Base-by-base conservation (phyloP, 2,113 vertebrate species). In the Amphiprion percula region DNA sequence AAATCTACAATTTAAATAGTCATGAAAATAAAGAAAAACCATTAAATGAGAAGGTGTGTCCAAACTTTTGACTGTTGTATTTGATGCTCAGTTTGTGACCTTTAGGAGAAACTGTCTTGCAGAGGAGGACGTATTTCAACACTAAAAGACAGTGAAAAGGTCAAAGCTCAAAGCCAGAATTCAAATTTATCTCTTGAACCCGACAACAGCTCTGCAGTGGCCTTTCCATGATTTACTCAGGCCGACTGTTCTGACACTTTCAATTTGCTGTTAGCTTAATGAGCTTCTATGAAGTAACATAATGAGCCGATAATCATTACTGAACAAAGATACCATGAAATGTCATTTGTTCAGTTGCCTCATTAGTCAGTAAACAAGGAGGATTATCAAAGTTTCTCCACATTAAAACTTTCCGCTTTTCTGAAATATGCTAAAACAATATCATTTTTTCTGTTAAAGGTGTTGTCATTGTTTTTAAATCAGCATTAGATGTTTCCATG, bases 91-190 rank as follows among this genome's bases (percentile, higher is more conserved):
- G 5, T 10, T 37, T 9, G 47, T 68, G 65, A 65, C 60, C 60
- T 74, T 69, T 50, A 59, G 16, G 17, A 46, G 49, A 11, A 0
- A n/a, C 17, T 39, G 0, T 21, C 17, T n/a, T 19, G 7, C 52
- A 15, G n/a, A n/a, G 17, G 28, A 23, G 16, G 16, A 21, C 41
- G 9, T 24, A 10, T 46, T 24, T 52, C 30, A 14, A 14, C 41
- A 12, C 21, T 19, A 41, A 68, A 50, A 55, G 17, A 4, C 17
- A 11, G 23, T 10, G 5, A 53, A 55, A 39, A 41, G 21, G 55
- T 49, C 71, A 61, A 49, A 56, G 49, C 21, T 65, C 26, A 60
- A 23, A 60, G 53, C 15, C 26, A 26, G 26, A 44, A 15, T 44
- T 44, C 4, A 15, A 3, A 44, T 44, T 4, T 44, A 15, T 44